A percentile compares a stretch with the other conserved stretches of the same genome.
Evolutionary conservation across 2,888 invertebrate species (phyloP).

Genomic region (Ormia ochracea): DNA sequence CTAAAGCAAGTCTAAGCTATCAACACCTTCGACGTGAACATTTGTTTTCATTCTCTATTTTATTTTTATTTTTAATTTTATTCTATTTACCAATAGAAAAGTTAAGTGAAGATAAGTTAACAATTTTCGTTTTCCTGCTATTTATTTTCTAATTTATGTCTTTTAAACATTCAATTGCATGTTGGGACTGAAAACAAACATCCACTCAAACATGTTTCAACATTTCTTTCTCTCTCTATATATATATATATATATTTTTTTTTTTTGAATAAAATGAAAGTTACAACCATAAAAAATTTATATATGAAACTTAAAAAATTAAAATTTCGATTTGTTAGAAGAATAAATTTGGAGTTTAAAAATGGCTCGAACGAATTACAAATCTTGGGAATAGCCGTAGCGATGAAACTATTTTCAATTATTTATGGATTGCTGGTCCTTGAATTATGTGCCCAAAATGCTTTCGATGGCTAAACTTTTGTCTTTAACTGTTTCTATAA

Average conservation of each 20-base stretch:
- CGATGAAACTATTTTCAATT: no score
- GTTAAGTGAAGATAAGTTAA: constrained; percentile 62
- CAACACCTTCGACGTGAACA: constrained; percentile 53
- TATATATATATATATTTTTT: background rate
- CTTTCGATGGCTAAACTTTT: no score
- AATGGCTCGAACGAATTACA: no score
- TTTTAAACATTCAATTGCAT: constrained; percentile 60
- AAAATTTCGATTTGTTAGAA: no score
- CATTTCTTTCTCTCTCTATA: no score
- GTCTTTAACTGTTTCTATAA: background rate
- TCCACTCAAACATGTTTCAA: constrained; percentile 35
- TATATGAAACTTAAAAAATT: no score
- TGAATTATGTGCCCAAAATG: no score
- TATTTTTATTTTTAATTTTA: constrained; percentile 30
- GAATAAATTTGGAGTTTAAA: no score
- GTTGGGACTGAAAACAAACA: constrained; percentile 30
- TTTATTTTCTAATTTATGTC: constrained; percentile 60
- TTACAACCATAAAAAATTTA: no score
- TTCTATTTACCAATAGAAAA: constrained; percentile 44
- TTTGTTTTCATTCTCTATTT: constrained; percentile 29
- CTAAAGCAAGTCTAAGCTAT: constrained; percentile 53
- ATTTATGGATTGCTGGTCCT: no score
- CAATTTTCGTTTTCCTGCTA: constrained; percentile 61
- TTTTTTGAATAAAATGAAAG: background rate
- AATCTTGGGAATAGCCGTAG: no score